Evolutionary conservation across 1,140 invertebrate genomes (phyloP).

Genomic region (Zaprionus taronus): DNA sequence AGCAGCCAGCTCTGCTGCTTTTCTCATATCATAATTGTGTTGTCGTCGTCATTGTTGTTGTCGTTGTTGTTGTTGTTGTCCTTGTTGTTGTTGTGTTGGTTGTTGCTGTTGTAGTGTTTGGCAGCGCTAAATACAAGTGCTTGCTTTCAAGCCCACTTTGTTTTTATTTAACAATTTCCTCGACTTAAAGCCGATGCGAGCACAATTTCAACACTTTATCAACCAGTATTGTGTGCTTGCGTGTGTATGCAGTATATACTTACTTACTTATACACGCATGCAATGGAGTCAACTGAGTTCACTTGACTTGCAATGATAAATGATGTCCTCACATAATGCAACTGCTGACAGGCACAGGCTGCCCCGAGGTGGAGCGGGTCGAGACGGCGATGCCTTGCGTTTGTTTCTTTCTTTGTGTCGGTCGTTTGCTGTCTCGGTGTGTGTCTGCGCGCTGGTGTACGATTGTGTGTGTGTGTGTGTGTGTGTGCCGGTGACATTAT

Average conservation of each 20-base stretch:
- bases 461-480: neutral
- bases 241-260: constrained; percentile 18
- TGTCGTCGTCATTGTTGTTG: constrained; percentile 15
- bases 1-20: constrained; percentile 4
- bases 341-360: constrained; percentile 69
- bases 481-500: constrained; percentile 60
- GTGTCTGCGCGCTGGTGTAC: neutral
- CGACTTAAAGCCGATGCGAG: constrained; percentile 63
- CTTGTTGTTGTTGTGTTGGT: neutral
- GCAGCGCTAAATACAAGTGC: constrained; percentile 58
- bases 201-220: constrained; percentile 66
- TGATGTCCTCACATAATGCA: constrained; percentile 77
- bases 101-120: constrained; percentile 52
- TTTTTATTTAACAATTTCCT: constrained; percentile 80
- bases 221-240: neutral
- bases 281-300: constrained; percentile 78
- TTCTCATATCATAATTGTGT: constrained; percentile 67
- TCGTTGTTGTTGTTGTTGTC: constrained; percentile 14
- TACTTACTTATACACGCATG: constrained; percentile 42
- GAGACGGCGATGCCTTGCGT: constrained; percentile 1
- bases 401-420: constrained; percentile 3
- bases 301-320: constrained; percentile 82
- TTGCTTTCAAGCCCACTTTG: constrained; percentile 70
- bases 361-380: constrained; percentile 10
- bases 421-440: neutral